Percentiles rank a stretch among this genome's conserved stretches.
Evolutionary conservation across 2,888 invertebrate genomes (phyloP).

Genomic region (Leptopilina myrica): DNA sequence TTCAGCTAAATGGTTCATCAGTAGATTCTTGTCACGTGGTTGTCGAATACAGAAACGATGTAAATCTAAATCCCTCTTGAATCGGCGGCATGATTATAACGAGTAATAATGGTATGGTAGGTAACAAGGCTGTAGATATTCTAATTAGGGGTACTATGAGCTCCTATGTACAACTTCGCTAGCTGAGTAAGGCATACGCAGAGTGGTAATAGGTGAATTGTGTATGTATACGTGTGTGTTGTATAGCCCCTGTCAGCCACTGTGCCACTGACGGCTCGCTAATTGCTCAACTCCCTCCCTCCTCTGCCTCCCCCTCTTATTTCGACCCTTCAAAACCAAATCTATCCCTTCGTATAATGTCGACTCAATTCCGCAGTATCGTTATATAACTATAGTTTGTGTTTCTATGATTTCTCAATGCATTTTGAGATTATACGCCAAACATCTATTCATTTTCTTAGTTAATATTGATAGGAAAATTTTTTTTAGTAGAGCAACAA

Average conservation of each 20-base stretch:
- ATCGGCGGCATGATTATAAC: slow-evolving; percentile 53
- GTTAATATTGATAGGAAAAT: no score
- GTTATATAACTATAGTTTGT: slow-evolving; percentile 1
- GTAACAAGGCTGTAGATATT: slow-evolving; percentile 64
- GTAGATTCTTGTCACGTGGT: slow-evolving; percentile 48
- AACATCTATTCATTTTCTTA: no score
- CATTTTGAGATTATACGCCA: not conserved
- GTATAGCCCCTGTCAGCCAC: slow-evolving; percentile 57
- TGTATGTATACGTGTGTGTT: slow-evolving; percentile 36
- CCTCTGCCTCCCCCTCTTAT: no score
- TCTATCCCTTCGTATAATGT: slow-evolving; percentile 50
- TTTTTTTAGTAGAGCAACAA: no score
- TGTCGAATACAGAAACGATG: slow-evolving; percentile 49
- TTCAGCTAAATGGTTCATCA: slow-evolving; percentile 21
- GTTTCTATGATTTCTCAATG: not conserved
- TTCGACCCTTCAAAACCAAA: slow-evolving; percentile 60
- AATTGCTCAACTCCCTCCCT: slow-evolving; percentile 72
- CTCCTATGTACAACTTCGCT: slow-evolving; percentile 60
- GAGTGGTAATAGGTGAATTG: slow-evolving; percentile 51
- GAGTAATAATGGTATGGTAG: slow-evolving; percentile 57
- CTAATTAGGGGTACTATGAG: slow-evolving; percentile 70
- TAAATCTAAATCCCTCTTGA: slow-evolving; percentile 52
- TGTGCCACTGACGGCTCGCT: slow-evolving; percentile 75
- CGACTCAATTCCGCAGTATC: slow-evolving; percentile 19
- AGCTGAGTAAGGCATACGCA: slow-evolving; percentile 69